These are phyloP conservation scores for Bombus waltoni DNA, from an alignment of 1,140 invertebrate genomes.

Conservation along the genomic window DNA sequence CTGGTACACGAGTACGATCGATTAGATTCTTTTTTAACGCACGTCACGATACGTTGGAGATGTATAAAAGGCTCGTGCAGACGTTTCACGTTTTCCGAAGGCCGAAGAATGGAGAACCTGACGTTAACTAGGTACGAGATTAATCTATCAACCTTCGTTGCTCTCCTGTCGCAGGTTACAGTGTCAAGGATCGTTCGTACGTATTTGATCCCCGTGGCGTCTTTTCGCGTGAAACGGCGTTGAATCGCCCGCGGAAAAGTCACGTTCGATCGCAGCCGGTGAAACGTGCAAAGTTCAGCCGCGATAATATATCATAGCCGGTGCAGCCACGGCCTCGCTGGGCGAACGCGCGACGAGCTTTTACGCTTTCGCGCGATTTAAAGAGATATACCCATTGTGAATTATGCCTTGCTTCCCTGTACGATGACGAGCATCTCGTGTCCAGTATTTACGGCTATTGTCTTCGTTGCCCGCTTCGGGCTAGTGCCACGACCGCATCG, in stretches of 20 bases:
- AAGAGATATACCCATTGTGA: slow-evolving; percentile 70
- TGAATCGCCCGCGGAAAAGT: slow-evolving; percentile 61
- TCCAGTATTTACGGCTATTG: slow-evolving; percentile 71
- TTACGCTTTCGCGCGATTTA: slow-evolving; percentile 71
- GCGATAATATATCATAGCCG: slow-evolving; percentile 61
- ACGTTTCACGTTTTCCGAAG: slow-evolving; percentile 22
- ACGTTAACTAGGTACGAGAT: slow-evolving; percentile 42
- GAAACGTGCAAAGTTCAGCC: slow-evolving; percentile 66
- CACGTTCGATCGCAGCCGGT: slow-evolving; percentile 63
- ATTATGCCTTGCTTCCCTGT: slow-evolving; percentile 68
- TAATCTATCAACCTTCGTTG: slow-evolving; percentile 43
- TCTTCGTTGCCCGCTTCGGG: slow-evolving; percentile 58
- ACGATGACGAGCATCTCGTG: slow-evolving; percentile 69
- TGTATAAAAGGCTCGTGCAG: not conserved
- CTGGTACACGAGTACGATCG: no score
- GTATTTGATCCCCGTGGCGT: not conserved
- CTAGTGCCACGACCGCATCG: slow-evolving; percentile 62
- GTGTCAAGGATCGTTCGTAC: no score
- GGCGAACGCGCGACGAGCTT: slow-evolving; percentile 57
- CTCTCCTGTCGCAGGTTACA: not conserved
- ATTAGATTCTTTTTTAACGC: not conserved
- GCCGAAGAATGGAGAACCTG: slow-evolving; percentile 16
- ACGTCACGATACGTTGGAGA: not conserved
- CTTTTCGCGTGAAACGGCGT: slow-evolving; percentile 6
- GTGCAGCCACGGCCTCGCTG: slow-evolving; percentile 11